phyloP scores from a whole-genome alignment of 2,888 invertebrate species.

The Pyralis farinalis region DNA sequence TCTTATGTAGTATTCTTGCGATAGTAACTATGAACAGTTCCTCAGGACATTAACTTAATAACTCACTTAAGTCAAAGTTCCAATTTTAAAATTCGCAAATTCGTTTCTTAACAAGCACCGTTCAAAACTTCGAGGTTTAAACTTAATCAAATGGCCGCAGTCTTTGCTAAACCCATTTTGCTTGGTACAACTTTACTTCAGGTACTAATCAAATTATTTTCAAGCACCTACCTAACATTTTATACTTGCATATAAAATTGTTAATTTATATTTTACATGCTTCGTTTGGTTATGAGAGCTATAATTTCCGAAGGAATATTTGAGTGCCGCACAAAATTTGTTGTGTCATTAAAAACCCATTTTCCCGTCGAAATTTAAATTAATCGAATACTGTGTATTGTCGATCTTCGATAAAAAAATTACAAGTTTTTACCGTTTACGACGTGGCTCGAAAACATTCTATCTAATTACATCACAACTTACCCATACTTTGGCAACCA shows the following conservation, averaged over 20 bases:
- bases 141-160: constrained; percentile 67
- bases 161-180: constrained; percentile 65
- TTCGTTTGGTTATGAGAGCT: not conserved
- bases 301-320: constrained; percentile 1
- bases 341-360: constrained; percentile 7
- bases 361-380: not conserved
- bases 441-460: too few relatives aligned
- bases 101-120: constrained; percentile 52
- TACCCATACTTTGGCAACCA: too few relatives aligned
- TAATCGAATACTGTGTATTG: not conserved
- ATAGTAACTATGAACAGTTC: too few relatives aligned
- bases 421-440: not conserved
- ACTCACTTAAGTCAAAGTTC: constrained; percentile 14
- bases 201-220: constrained; percentile 52
- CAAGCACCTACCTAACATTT: constrained; percentile 53
- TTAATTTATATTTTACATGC: constrained; percentile 21
- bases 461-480: too few relatives aligned
- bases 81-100: constrained; percentile 43
- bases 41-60: constrained; percentile 13
- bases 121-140: constrained; percentile 65
- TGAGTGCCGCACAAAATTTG: constrained; percentile 3
- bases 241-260: constrained; percentile 35
- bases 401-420: not conserved
- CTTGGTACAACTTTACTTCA: constrained; percentile 59
- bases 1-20: too few relatives aligned